phyloP scores from a whole-genome alignment of 92 coral and sea anemone species.

The Diadumene lineata region DNA sequence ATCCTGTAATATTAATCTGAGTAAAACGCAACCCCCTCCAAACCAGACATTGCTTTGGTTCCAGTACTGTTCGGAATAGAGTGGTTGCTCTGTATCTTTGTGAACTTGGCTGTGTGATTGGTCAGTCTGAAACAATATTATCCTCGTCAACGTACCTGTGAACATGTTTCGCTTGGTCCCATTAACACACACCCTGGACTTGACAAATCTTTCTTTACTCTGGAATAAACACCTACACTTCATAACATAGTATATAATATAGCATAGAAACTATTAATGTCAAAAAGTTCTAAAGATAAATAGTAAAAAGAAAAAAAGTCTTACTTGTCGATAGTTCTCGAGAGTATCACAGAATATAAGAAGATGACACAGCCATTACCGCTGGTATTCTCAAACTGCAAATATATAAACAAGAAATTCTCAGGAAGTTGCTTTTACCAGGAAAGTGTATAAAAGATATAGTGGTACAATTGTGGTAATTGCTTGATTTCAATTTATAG shows the following conservation, averaged over 20 bases:
- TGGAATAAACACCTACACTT: slow-evolving; percentile 5
- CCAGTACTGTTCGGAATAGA: background rate
- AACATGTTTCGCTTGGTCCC: slow-evolving; percentile 72
- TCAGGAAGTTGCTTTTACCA: too few relatives aligned
- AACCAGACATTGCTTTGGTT: too few relatives aligned
- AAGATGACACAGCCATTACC: slow-evolving; percentile 80
- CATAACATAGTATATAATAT: background rate
- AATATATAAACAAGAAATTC: too few relatives aligned
- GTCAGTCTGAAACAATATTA: too few relatives aligned
- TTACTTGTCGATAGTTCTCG: slow-evolving; percentile 64
- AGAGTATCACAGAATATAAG: slow-evolving; percentile 71
- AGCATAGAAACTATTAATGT: background rate
- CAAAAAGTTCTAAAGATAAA: background rate
- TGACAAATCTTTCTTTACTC: slow-evolving; percentile 57
- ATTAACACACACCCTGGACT: slow-evolving; percentile 51
- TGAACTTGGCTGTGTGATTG: background rate
- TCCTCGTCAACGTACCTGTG: slow-evolving; percentile 75
- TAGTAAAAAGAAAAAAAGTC: background rate
- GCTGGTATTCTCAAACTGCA: slow-evolving; percentile 76
- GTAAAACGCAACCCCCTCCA: too few relatives aligned
- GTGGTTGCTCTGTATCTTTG: background rate
- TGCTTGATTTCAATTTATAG: too few relatives aligned
- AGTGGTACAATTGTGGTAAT: too few relatives aligned
- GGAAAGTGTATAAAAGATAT: too few relatives aligned
- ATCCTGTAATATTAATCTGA: too few relatives aligned